Evolutionary conservation across 2,113 vertebrate species (phyloP).

Genomic region (Chaetura pelagica): DNA sequence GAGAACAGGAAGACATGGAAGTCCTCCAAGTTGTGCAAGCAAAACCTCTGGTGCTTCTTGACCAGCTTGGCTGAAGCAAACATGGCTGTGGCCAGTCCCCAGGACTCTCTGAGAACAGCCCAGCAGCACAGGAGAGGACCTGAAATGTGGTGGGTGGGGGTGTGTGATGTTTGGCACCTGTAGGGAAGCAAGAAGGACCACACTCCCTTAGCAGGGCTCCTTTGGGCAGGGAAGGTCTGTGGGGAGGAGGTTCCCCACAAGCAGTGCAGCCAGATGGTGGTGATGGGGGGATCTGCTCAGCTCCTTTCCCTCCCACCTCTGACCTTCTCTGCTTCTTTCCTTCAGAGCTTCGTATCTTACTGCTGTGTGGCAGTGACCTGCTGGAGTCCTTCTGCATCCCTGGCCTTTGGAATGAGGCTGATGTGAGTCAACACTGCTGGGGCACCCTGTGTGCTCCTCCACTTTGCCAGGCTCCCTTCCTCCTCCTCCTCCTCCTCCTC

Average conservation of each 20-base stretch:
- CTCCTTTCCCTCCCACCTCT: background rate
- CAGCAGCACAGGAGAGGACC: background rate
- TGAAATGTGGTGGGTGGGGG: background rate
- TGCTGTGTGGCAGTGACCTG: slow-evolving; percentile 96
- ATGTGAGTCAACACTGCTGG: slow-evolving; percentile 81
- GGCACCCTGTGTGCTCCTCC: background rate
- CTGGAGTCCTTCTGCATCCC: slow-evolving; percentile 99
- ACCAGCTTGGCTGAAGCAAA: background rate
- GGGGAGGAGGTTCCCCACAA: background rate
- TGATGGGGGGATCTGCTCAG: background rate
- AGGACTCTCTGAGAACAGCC: background rate
- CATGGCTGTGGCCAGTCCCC: background rate
- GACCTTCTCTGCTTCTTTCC: background rate
- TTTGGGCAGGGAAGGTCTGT: background rate
- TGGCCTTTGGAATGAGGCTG: slow-evolving; percentile 97
- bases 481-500: background rate
- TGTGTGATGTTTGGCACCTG: background rate
- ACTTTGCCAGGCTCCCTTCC: background rate
- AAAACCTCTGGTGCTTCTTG: background rate
- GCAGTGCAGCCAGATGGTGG: background rate
- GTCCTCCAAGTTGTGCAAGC: background rate
- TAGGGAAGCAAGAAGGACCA: background rate
- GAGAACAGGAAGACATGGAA: background rate
- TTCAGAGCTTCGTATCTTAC: slow-evolving; percentile 95
- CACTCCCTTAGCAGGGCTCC: background rate